These are phyloP conservation scores for Alviniconcha strummeri DNA, from an alignment of 2,888 invertebrate species.

Conservation along the genomic window DNA sequence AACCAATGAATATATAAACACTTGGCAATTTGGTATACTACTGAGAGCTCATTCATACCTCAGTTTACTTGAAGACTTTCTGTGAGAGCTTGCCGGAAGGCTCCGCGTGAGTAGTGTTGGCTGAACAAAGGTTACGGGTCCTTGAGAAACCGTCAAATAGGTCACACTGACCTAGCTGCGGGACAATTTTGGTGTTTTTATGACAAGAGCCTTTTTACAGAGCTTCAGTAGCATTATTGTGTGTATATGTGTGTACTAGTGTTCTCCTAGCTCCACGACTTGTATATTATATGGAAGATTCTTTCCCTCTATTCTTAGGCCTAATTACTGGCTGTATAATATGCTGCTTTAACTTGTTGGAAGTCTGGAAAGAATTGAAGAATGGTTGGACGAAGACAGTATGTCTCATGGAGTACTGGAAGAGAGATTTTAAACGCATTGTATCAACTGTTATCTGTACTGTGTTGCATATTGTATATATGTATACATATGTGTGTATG, in stretches of 20 bases:
- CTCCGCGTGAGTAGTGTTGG: background rate
- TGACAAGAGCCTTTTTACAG: background rate
- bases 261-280: background rate
- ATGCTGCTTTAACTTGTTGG: background rate
- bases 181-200: background rate
- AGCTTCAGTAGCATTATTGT: background rate
- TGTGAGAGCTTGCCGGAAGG: background rate
- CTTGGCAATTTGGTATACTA: no score
- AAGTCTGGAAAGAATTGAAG: background rate
- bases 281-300: background rate
- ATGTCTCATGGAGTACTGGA: background rate
- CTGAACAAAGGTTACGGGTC: constrained; percentile 2
- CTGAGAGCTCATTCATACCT: no score
- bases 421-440: background rate
- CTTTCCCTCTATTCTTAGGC: no score
- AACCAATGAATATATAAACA: no score
- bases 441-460: no score
- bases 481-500: background rate
- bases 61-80: background rate
- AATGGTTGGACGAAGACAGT: background rate
- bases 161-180: background rate
- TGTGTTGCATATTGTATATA: background rate
- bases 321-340: background rate
- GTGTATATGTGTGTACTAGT: background rate
- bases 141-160: background rate